Evolutionary conservation across 2,888 invertebrate genomes (phyloP).

Genomic region (Chelonus formosanus): DNA sequence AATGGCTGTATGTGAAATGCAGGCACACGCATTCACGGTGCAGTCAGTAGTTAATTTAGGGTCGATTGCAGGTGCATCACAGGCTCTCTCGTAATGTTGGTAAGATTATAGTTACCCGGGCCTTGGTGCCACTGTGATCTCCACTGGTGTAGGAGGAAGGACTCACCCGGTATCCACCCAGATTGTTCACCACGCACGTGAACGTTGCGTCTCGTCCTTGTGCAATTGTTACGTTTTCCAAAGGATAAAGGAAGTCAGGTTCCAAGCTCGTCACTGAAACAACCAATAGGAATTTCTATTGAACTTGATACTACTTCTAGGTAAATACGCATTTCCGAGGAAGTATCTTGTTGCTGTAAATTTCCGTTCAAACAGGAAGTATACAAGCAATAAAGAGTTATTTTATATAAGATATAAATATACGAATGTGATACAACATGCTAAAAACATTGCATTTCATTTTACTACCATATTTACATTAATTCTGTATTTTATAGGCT

Average conservation of each 20-base stretch:
- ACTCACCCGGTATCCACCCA: constrained; percentile 84
- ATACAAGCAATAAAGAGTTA: not conserved
- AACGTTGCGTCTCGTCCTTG: constrained; percentile 85
- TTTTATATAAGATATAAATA: not conserved
- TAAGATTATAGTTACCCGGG: constrained; percentile 61
- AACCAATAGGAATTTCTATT: not conserved
- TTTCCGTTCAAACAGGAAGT: constrained; percentile 7
- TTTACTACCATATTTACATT: constrained; percentile 63
- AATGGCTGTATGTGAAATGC: constrained; percentile 37
- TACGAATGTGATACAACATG: constrained; percentile 39
- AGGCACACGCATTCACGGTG: constrained; percentile 34
- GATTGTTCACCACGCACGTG: constrained; percentile 86
- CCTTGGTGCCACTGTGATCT: constrained; percentile 62
- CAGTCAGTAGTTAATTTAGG: constrained; percentile 27
- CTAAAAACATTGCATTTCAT: constrained; percentile 50
- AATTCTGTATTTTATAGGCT: constrained; percentile 61
- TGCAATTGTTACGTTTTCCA: constrained; percentile 85
- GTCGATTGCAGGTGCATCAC: constrained; percentile 37
- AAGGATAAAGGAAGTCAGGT: constrained; percentile 81
- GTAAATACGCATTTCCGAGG: too few relatives aligned
- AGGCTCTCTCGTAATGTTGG: constrained; percentile 27
- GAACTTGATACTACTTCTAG: too few relatives aligned
- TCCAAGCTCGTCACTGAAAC: constrained; percentile 75
- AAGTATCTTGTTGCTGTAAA: constrained; percentile 4
- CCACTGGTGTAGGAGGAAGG: constrained; percentile 67